A percentile compares a stretch with the other conserved stretches of the same genome.
Conservation (phyloP, 2,113 vertebrate species). For the Varanus salvator region DNA sequence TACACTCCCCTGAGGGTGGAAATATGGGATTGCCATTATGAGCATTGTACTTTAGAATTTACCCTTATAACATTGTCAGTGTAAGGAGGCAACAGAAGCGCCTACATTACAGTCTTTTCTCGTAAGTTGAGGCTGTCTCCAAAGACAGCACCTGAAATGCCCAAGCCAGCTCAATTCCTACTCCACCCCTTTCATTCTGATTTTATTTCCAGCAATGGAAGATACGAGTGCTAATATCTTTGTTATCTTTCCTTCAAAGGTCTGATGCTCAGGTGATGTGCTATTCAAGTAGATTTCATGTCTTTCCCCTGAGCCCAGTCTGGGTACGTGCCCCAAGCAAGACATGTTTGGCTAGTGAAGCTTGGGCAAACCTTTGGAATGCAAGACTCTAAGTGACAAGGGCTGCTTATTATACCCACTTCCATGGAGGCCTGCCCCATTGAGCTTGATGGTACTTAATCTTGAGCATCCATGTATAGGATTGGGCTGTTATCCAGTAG, state of each 20-base stretch:
- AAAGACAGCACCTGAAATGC: slow-evolving; percentile 67
- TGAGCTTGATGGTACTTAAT: neutral
- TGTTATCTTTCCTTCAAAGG: slow-evolving; percentile 27
- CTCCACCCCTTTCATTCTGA: slow-evolving; percentile 51
- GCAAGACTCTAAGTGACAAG: too few relatives aligned
- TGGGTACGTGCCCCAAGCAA: neutral
- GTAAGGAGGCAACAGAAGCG: slow-evolving; percentile 10
- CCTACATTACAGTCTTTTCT: slow-evolving; percentile 69
- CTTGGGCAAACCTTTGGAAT: neutral
- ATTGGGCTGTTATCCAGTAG: neutral
- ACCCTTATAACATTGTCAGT: too few relatives aligned
- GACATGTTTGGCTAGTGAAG: slow-evolving; percentile 30
- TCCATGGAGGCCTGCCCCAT: neutral
- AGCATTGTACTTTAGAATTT: too few relatives aligned
- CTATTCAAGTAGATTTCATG: slow-evolving; percentile 14
- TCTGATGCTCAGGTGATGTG: slow-evolving; percentile 28
- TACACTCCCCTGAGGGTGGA: too few relatives aligned
- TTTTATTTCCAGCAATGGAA: slow-evolving; percentile 58
- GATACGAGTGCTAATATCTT: slow-evolving; percentile 64
- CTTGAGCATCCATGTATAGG: slow-evolving; percentile 11
- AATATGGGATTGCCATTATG: too few relatives aligned
- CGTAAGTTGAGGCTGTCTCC: slow-evolving; percentile 56
- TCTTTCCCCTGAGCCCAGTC: too few relatives aligned
- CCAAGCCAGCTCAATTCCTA: slow-evolving; percentile 66
- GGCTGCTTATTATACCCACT: neutral